Evolutionary conservation across 1,140 invertebrate species (phyloP).

Genomic region (Calliphora vicina): DNA sequence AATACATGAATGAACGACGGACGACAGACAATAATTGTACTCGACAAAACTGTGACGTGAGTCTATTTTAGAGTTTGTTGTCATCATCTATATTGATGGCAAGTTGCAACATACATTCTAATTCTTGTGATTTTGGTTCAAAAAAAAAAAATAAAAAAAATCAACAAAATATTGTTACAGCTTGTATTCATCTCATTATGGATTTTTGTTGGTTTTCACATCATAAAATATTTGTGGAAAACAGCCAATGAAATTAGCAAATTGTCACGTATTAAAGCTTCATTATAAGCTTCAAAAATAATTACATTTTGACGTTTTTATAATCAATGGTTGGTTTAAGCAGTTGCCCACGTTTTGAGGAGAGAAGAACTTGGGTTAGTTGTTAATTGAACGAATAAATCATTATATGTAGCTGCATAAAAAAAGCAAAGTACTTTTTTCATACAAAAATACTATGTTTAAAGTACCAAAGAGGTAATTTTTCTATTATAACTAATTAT

Average conservation of each 20-base stretch:
- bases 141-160: not conserved
- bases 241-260: not conserved
- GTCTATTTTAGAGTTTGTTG: too few relatives aligned
- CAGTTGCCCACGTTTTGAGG: too few relatives aligned
- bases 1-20: not conserved
- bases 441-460: too few relatives aligned
- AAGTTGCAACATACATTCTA: conserved; percentile 12
- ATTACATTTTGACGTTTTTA: too few relatives aligned
- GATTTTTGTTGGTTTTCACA: not conserved
- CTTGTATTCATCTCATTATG: not conserved
- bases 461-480: too few relatives aligned
- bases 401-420: too few relatives aligned
- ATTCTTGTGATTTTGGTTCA: not conserved
- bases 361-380: too few relatives aligned
- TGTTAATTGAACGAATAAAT: too few relatives aligned
- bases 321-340: too few relatives aligned
- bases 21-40: not conserved
- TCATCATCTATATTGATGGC: not conserved
- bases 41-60: not conserved
- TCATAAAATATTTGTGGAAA: not conserved
- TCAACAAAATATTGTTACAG: too few relatives aligned
- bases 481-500: too few relatives aligned
- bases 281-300: not conserved
- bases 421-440: too few relatives aligned
- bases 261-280: not conserved